Evolutionary conservation across 2,113 vertebrate species (phyloP), one percentile per base, ranked within the genome.

Genomic region (Aviceda subcristata): DNA sequence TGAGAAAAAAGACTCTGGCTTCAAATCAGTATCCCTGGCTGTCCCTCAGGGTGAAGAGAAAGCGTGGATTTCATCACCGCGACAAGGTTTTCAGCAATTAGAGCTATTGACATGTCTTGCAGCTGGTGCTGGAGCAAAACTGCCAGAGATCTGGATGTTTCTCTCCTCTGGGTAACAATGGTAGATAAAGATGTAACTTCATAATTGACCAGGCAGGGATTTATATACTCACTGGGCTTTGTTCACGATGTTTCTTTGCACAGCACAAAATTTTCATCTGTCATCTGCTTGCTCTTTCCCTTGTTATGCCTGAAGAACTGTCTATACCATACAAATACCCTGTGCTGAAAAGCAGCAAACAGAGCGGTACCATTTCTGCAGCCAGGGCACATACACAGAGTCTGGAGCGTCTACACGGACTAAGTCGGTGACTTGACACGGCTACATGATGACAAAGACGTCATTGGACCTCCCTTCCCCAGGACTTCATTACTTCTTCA

Each of bases 171-270:
- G n/a, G 56, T 90, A 88, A 39, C 15, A 89, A 29, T 48, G 41
- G 30, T 59, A 86, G 83, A 95, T 81, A 81, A 90, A 97, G 76
- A 86, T 60, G 7, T 67, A 89, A 60, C 51, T 93, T 91, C 36
- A 22, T 92, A 92, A 93, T 68, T 91, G 69, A 81, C 83, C 86
- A 84, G 62, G 51, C 0, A 0, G 77, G 73, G 69, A 84, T 95
- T 91, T 94, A 57, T 90, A 22, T 85, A 39, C 81, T 85, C 62
- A 9, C 7, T 75, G 80, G 69, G 63, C 84, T 95, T 92, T 92
- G 76, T 78, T 96, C 84, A 87, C 4, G 3, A 12, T 45, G 17
- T 74, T 95, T 80, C 55, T 77, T 95, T 83, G n/a, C 29, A 50
- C 45, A 88, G 59, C 53, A 55, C 45, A 90, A 90, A 90, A 86